Evolutionary conservation across 2,113 vertebrate species (phyloP), one percentile per base, ranked within the genome.

Genomic region (Etheostoma cragini): DNA sequence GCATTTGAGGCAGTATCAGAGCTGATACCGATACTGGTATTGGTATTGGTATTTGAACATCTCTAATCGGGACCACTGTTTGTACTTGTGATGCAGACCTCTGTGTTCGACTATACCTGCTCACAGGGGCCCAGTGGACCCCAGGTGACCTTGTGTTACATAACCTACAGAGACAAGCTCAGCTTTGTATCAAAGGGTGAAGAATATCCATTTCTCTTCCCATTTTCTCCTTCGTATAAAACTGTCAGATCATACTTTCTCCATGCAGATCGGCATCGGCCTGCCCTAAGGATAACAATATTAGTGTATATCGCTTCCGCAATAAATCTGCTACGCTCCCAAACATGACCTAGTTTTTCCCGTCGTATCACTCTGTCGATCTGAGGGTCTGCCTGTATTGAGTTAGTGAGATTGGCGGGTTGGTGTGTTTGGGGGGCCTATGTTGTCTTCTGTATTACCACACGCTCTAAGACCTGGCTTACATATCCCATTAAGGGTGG

Each of bases 331-430:
- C 58, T 78, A 30, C 19, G 7, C 77, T 82, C 63, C 74, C 15
- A 71, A 71, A 82, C 84, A 74, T 80, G 73, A 90, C 85, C 83
- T 76, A 84, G 30, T 81, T 85, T 83, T 84, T 58, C 60, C 42
- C 21, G 46, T 65, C 35, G 5, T 87, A 91, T 91, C 84, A 14
- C 69, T 75, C n/a, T 72, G 52, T 22, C 16, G 33, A 91, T 90
- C 83, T 85, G 68, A 74, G 65, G 17, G 42, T 45, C 70, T 83
- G 84, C 54, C 88, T 91, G 91, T 72, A 38, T 87, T 65, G 46
- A 87, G 86, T 93, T 91, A 93, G 72, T 1, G 24, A 81, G 90
- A 89, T 68, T 89, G 90, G 83, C 74, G 45, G 71, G 35, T 68
- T 14, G 6, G 30, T 71, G 65, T 78, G 46, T 80, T 60, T 81